Evolutionary conservation across 2,113 vertebrate genomes (phyloP), one percentile per base, ranked within the genome.

Genomic region (Nibea coibor): DNA sequence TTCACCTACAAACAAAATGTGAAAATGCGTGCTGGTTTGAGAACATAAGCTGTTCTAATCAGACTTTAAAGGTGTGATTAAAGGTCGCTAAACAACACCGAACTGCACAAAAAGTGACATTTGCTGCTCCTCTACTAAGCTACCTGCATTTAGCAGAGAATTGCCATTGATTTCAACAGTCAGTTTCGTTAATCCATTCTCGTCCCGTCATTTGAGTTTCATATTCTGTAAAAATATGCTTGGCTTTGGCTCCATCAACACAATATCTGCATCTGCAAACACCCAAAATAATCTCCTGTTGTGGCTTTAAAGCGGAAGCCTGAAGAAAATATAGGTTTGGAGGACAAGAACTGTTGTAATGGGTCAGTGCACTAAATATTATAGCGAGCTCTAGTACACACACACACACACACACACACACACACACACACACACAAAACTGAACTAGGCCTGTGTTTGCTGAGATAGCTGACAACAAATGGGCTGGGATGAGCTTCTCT

Each of bases 401-500:
- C 70, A 67, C 43, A 67, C 43, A 71, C 26, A 56, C 19, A 24
- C 31, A 66, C 26, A 64, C 22, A 35, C 54, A 65, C 70, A 67
- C 43, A 61, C 43, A 71, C n/a, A n/a, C n/a, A 31, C 31, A 62
- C 28, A 68, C 22, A 35, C 54, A 61, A 3, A 20, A 31, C 4
- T 9, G 42, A 70, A 72, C 9, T 47, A 51, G 10, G 51, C 35
- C 72, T 82, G 75, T 77, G 54, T 89, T 79, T 79, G 70, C 75
- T 74, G 62, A 81, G 69, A 83, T 66, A 83, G 76, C 66, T 72
- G 77, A 68, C 76, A 70, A 81, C 81, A 83, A 83, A 73, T 78
- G n/a, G 54, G 72, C 63, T 63, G 79, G 14, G 69, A 81, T 87
- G 82, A 88, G 80, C 8, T 84, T 84, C 20, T 74, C 61, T 85